Evolutionary conservation across 2,888 invertebrate genomes (phyloP).

Genomic region (Tenthredo mesomela): DNA sequence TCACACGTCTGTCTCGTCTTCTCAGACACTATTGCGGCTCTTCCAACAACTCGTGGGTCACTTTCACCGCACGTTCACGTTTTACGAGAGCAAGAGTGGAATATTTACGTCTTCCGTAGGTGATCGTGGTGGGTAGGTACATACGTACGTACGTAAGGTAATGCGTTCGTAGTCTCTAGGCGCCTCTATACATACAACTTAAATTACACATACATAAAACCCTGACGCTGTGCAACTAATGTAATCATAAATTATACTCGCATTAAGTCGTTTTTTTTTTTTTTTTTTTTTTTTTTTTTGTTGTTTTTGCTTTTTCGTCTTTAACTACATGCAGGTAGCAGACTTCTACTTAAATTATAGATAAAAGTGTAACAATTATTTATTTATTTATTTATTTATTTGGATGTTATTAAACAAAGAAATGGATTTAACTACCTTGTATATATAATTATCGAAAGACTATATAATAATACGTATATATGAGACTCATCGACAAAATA

Average conservation of each 20-base stretch:
- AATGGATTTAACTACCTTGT: neutral
- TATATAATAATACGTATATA: neutral
- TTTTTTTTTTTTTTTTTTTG: neutral
- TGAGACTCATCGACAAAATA: neutral
- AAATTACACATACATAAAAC: conserved; percentile 16
- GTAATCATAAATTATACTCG: conserved; percentile 27
- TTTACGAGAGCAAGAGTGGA: conserved; percentile 52
- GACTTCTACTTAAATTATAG: neutral
- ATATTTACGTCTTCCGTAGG: conserved; percentile 44
- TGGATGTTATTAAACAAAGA: neutral
- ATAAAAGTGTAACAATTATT: neutral
- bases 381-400: neutral
- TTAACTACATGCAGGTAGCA: neutral
- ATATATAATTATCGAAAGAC: neutral
- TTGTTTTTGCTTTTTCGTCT: neutral
- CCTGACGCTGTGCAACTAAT: conserved; percentile 5
- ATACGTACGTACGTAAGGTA: neutral
- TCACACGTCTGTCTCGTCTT: conserved; percentile 37
- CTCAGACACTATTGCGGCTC: neutral
- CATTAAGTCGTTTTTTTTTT: neutral
- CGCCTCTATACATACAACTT: conserved; percentile 7
- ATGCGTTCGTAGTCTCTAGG: conserved; percentile 37
- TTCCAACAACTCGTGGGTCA: conserved; percentile 24
- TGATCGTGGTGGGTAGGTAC: conserved; percentile 8
- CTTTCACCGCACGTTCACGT: conserved; percentile 52